phyloP scores from a whole-genome alignment of 1,140 invertebrate genomes.

The Patella vulgata region DNA sequence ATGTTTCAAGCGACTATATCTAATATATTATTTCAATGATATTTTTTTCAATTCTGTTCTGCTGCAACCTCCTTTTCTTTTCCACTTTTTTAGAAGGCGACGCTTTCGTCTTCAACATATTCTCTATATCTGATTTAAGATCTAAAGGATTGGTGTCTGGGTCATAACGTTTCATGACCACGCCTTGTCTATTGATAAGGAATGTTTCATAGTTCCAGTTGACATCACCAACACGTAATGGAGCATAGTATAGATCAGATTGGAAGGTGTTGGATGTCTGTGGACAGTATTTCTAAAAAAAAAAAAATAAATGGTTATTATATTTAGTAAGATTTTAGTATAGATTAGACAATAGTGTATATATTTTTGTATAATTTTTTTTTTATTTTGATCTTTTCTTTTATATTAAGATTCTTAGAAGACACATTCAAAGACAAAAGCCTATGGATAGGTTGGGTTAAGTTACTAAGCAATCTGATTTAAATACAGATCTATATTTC shows the following conservation, averaged over 20 bases:
- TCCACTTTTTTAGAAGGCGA: no score
- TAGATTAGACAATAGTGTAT: background rate
- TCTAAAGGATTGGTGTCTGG: slow-evolving; percentile 28
- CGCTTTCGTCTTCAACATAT: no score
- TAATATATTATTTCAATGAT: no score
- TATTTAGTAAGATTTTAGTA: background rate
- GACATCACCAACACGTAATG: slow-evolving; percentile 68
- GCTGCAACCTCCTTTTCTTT: no score
- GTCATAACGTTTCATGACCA: slow-evolving; percentile 34
- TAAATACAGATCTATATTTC: no score
- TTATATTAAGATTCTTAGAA: no score
- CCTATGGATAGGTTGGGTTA: no score
- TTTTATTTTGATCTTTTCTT: no score
- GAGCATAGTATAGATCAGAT: slow-evolving; percentile 48
- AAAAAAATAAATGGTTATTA: background rate
- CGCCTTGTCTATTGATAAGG: slow-evolving; percentile 68
- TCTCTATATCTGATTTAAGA: slow-evolving; percentile 22
- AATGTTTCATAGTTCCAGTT: slow-evolving; percentile 76
- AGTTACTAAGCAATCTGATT: no score
- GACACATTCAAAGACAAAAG: no score
- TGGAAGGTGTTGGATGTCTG: slow-evolving; percentile 34
- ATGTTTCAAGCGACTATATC: no score
- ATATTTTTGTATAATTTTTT: background rate
- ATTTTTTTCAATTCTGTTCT: no score
- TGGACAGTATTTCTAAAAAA: slow-evolving; percentile 44